Percentiles rank a stretch among this genome's conserved stretches.
phyloP scores from a whole-genome alignment of 2,888 invertebrate genomes.

The Mactromeris polynyma region DNA sequence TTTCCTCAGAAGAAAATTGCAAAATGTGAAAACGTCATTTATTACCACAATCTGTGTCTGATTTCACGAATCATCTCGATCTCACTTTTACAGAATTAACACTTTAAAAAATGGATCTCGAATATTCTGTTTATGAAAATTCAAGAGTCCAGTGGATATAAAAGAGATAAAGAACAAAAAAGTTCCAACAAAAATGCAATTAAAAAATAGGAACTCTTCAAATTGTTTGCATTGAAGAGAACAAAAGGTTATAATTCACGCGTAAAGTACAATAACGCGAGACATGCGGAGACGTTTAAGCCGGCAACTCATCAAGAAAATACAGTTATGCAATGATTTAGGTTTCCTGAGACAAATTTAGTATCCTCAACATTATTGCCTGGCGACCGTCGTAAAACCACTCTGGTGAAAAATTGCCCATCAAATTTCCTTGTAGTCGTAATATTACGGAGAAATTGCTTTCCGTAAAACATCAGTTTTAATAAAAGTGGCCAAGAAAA shows the following conservation, averaged over 20 bases:
- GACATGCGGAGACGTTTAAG: constrained; percentile 23
- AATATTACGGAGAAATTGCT: constrained; percentile 52
- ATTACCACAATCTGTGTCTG: too few species aligned
- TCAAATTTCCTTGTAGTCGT: constrained; percentile 60
- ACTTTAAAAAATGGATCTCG: background rate
- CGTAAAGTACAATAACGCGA: constrained; percentile 28
- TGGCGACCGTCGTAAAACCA: constrained; percentile 49
- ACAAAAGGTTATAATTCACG: constrained; percentile 45
- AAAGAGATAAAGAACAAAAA: background rate
- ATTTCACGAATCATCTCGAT: too few species aligned
- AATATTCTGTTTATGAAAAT: background rate
- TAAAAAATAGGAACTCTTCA: background rate
- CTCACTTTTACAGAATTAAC: too few species aligned
- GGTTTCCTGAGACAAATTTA: constrained; percentile 51
- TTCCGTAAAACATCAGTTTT: constrained; percentile 62
- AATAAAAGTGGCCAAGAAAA: constrained; percentile 42
- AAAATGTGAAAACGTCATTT: too few species aligned
- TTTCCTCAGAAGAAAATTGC: too few species aligned
- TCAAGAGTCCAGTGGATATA: background rate
- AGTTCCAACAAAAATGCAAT: background rate
- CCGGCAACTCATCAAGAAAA: constrained; percentile 35
- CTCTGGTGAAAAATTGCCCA: constrained; percentile 58
- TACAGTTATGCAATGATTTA: constrained; percentile 66
- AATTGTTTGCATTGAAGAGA: constrained; percentile 42
- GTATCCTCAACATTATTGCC: constrained; percentile 46